Evolutionary conservation across 2,888 invertebrate genomes (phyloP).

Genomic region (Helicoverpa assulta): DNA sequence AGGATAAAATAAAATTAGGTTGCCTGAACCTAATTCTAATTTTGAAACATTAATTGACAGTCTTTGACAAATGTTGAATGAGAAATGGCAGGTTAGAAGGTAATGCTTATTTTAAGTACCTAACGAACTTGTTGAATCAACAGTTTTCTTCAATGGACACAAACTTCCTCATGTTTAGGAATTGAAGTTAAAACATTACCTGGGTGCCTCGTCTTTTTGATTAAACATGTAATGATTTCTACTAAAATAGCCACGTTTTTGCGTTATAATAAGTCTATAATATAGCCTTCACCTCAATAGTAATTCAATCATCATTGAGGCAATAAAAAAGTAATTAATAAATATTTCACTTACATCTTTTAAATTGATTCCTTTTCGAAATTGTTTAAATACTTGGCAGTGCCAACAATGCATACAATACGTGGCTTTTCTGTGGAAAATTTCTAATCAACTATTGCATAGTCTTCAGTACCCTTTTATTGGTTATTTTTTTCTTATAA

Average conservation of each 20-base stretch:
- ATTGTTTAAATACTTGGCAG: not conserved
- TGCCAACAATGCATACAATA: conserved; percentile 10
- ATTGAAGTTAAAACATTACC: conserved; percentile 30
- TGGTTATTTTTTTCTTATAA: conserved; percentile 26
- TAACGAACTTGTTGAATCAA: conserved; percentile 46
- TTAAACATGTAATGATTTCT: not conserved
- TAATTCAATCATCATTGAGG: not conserved
- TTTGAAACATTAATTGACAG: conserved; percentile 14
- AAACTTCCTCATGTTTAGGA: conserved; percentile 52
- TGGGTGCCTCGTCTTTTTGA: not conserved
- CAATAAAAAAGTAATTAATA: not conserved
- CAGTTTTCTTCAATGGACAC: conserved; percentile 36
- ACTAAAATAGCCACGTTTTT: not conserved
- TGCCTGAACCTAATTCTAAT: conserved; percentile 20
- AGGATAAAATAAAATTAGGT: conserved; percentile 11
- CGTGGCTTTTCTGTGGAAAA: not conserved
- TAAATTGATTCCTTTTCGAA: conserved; percentile 4
- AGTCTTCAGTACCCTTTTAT: conserved; percentile 13
- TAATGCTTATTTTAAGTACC: not conserved
- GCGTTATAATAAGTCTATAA: not conserved
- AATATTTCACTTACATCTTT: conserved; percentile 28
- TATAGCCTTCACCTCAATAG: not conserved
- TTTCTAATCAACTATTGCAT: conserved; percentile 17
- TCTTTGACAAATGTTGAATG: conserved; percentile 4
- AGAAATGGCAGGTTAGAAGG: conserved; percentile 4